Percentiles rank a stretch among this genome's conserved stretches.
phyloP scores from a whole-genome alignment of 2,113 vertebrate species.

The Aegypius monachus region DNA sequence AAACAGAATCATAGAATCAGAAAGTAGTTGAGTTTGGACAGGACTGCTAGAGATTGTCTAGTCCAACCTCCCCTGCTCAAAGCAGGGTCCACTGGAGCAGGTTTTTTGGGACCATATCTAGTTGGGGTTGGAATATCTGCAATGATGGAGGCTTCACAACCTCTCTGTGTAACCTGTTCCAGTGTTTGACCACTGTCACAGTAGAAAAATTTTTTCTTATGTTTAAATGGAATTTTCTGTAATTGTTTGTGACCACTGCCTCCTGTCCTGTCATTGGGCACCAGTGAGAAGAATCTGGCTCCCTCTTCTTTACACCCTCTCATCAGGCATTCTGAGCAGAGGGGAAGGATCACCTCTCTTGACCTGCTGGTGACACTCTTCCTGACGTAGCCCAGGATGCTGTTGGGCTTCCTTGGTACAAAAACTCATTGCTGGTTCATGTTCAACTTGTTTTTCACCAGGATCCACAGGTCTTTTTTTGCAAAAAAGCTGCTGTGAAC shows the following conservation, averaged over 20 bases:
- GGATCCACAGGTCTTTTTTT: background rate
- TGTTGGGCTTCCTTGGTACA: background rate
- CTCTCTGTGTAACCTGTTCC: background rate
- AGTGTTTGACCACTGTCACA: background rate
- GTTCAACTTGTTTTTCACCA: background rate
- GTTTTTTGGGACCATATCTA: background rate
- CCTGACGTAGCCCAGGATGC: background rate
- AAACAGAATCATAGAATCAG: background rate
- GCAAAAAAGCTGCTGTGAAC: background rate
- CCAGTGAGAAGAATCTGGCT: background rate
- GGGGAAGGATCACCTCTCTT: background rate
- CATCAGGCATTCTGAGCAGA: background rate
- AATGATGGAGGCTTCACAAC: background rate
- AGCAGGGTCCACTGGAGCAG: background rate
- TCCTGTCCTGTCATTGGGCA: background rate
- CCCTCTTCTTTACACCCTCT: background rate
- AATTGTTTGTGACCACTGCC: background rate
- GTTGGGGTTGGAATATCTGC: background rate
- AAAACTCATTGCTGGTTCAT: background rate
- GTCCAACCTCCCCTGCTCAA: background rate
- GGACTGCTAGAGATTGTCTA: background rate
- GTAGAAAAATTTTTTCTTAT: background rate
- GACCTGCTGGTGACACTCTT: background rate
- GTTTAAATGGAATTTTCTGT: background rate
- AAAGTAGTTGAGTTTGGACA: background rate